phyloP scores from a whole-genome alignment of 2,797 vertebrate genomes.

The Clarias fuscus region DNA sequence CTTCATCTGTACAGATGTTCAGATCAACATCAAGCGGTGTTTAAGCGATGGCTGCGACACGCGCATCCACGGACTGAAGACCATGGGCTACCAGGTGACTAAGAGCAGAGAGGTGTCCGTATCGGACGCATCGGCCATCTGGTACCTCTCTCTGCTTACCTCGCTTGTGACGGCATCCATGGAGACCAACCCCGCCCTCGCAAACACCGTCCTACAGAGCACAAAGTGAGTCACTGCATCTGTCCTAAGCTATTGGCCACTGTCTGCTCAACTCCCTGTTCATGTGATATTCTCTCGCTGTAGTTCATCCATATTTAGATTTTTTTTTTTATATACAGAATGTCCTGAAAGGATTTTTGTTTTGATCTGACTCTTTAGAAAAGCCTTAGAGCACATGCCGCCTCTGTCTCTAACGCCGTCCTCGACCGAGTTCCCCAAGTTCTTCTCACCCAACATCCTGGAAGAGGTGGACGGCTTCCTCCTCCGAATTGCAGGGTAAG shows the following conservation, averaged over 20 bases:
- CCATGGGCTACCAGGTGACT: constrained; percentile 89
- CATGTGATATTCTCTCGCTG: background rate
- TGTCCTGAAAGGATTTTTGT: background rate
- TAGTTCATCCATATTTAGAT: too few relatives aligned
- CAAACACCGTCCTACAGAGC: constrained; percentile 91
- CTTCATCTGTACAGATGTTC: constrained; percentile 79
- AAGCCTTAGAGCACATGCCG: constrained; percentile 95
- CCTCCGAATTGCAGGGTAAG: constrained; percentile 93
- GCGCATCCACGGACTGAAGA: constrained; percentile 92
- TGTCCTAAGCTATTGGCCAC: background rate
- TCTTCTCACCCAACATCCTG: constrained; percentile 91
- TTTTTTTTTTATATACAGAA: too few relatives aligned
- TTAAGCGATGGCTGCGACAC: constrained; percentile 96
- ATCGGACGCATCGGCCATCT: constrained; percentile 95
- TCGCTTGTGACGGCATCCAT: constrained; percentile 95
- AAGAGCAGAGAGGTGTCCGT: constrained; percentile 92
- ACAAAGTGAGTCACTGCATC: constrained; percentile 83
- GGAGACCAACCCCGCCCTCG: constrained; percentile 92
- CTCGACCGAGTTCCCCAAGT: constrained; percentile 91
- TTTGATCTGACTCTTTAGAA: constrained; percentile 69
- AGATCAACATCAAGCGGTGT: constrained; percentile 98
- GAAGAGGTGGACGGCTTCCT: constrained; percentile 98
- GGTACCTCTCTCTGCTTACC: constrained; percentile 97
- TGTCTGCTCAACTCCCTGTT: background rate
- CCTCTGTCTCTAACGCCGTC: constrained; percentile 88